These are phyloP conservation scores for Taphrorychus bicolor DNA, from an alignment of 2,888 invertebrate genomes.

Conservation along the genomic window DNA sequence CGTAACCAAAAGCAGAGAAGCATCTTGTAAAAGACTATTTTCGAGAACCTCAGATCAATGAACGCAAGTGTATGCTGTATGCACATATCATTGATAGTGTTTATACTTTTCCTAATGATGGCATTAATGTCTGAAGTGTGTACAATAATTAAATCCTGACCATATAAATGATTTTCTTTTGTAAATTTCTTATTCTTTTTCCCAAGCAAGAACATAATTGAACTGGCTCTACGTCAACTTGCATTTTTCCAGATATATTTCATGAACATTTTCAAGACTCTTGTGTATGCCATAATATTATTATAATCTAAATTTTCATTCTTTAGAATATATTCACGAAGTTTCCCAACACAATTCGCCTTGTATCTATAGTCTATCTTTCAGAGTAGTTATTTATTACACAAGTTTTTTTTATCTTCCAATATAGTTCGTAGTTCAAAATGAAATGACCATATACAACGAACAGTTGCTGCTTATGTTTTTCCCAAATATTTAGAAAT, in stretches of 20 bases:
- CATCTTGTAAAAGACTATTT: neutral
- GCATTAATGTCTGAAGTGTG: slow-evolving; percentile 52
- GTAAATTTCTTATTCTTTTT: neutral
- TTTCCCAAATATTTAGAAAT: too few species aligned
- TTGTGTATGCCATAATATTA: too few species aligned
- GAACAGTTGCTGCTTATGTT: slow-evolving; percentile 29
- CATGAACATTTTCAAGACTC: slow-evolving; percentile 21
- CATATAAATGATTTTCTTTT: slow-evolving; percentile 46
- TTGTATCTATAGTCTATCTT: too few species aligned
- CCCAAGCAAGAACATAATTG: neutral
- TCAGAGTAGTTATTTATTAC: too few species aligned
- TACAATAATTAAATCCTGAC: slow-evolving; percentile 57
- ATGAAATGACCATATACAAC: slow-evolving; percentile 21
- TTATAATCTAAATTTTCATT: too few species aligned
- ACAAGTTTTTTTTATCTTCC: neutral
- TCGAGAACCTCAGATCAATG: slow-evolving; percentile 40
- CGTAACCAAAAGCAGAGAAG: neutral
- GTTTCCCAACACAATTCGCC: slow-evolving; percentile 28
- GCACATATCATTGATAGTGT: slow-evolving; percentile 60
- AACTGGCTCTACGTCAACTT: neutral
- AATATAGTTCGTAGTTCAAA: neutral
- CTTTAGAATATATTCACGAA: slow-evolving; percentile 52
- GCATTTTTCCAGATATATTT: slow-evolving; percentile 11
- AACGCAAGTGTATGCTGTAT: slow-evolving; percentile 56
- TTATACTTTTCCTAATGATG: slow-evolving; percentile 58